phyloP scores from a whole-genome alignment of 2,797 vertebrate genomes.

The Phrynocephalus forsythii region DNA sequence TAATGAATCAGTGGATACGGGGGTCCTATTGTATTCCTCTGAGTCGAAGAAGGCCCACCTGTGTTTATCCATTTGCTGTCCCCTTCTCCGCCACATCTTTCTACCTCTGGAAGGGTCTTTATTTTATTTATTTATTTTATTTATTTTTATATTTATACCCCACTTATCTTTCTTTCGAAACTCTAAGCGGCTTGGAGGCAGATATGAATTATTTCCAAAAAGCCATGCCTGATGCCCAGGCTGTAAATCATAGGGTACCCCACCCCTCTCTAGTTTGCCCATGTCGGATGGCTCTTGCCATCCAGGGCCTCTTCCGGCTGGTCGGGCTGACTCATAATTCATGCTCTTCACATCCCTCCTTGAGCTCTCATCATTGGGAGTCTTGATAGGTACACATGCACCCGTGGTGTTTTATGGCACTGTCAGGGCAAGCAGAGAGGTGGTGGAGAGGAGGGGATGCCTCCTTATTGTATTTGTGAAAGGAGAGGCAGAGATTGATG shows the following conservation, averaged over 20 bases:
- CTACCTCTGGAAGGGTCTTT: conserved; percentile 44
- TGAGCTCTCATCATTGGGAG: conserved; percentile 34
- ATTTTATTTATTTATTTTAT: too few relatives aligned
- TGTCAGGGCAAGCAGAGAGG: conserved; percentile 11
- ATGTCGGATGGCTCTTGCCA: conserved; percentile 56
- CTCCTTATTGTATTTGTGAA: conserved; percentile 47
- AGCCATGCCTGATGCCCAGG: conserved; percentile 52
- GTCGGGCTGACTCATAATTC: conserved; percentile 55
- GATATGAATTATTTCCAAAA: conserved; percentile 68
- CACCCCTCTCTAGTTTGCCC: conserved; percentile 29
- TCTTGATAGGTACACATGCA: not conserved
- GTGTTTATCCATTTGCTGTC: conserved; percentile 16
- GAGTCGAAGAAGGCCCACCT: conserved; percentile 58
- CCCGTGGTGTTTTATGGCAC: conserved; percentile 51
- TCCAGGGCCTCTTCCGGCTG: conserved; percentile 20
- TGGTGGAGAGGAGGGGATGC: conserved; percentile 15
- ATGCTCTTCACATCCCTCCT: conserved; percentile 16
- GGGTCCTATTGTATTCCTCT: conserved; percentile 39
- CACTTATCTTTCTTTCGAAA: too few relatives aligned
- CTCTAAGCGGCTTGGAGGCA: too few relatives aligned
- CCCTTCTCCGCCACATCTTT: too few relatives aligned
- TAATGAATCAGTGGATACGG: too few relatives aligned
- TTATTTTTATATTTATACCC: too few relatives aligned
- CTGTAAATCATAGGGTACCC: conserved; percentile 43
- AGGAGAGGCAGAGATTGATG: conserved; percentile 64